Base-by-base conservation (phyloP, 1,140 invertebrate species). In the Zaprionus kolodkinae region DNA sequence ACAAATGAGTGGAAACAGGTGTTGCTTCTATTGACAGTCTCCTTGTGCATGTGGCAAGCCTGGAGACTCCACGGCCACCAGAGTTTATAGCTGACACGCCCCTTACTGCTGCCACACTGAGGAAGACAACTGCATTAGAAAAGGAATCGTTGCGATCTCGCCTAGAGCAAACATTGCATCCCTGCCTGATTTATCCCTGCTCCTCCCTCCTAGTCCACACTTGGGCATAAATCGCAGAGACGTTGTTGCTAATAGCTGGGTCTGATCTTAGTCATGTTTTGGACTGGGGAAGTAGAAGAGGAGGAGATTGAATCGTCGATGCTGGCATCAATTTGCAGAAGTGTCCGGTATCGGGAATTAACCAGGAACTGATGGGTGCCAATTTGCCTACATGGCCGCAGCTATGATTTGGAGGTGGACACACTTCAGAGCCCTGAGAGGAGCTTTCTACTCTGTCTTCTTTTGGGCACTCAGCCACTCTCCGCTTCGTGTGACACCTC, bases 21-120 rank as follows among this genome's bases (percentile, higher is more conserved):
- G 83, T 87, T 82, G 70, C 79, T 83, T 54, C 68, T 60, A 79
- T 87, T 87, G 83, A 87, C 83, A 86, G 83, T 87, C 62, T 69
- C 72, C 79, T 85, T 87, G 83, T 81, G 79, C 83, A 87, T 82
- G 83, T 65, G 59, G 72, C 76, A 87, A 80, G 79, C 72, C 56
- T 74, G 60, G 62, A 48, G 50, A 45, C 65, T 72, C 17, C 50
- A 71, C 13, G 25, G 40, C 71, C 45, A 69, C 17, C 55, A 38
- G 36, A 73, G 63, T 45, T 27, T 57, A 66, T 45, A 38, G 35
- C 36, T 33, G 73, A 57, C 79, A 87, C 83, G 72, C 83, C 84
- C 70, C 73, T 64, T 61, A 72, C 64, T 79, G 50, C 17, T 55
- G 13, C 43, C 21, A 33, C 64, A 70, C 50, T 43, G n/a, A 36